Conservation (phyloP, 2,113 vertebrate species). For the Alligator sinensis region DNA sequence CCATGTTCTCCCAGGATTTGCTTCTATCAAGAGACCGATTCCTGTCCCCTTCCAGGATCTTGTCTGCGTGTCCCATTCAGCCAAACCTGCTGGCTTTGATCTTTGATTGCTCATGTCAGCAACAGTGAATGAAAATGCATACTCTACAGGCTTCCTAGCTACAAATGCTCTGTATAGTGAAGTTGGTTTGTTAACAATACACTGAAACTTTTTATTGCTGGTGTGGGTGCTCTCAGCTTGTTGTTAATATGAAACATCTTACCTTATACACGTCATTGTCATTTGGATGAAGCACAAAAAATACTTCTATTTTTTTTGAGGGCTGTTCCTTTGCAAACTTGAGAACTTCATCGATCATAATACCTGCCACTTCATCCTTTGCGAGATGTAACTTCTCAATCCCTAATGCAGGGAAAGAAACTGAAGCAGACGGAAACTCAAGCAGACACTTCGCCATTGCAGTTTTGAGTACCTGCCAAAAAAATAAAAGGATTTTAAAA, state of each 20-base stretch:
- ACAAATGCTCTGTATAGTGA: fast-evolving
- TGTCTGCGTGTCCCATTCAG: background rate
- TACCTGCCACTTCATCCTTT: slow-evolving; percentile 37
- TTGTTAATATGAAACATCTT: slow-evolving; percentile 41
- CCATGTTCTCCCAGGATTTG: background rate
- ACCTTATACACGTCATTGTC: slow-evolving; percentile 70
- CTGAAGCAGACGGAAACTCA: slow-evolving; percentile 47
- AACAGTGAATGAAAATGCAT: background rate
- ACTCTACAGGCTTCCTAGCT: background rate
- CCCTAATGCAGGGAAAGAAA: slow-evolving; percentile 86
- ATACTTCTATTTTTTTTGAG: slow-evolving; percentile 49
- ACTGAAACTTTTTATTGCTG: background rate
- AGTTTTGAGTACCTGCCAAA: slow-evolving; percentile 68
- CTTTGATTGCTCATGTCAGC: background rate
- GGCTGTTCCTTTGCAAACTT: slow-evolving; percentile 26
- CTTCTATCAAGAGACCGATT: background rate
- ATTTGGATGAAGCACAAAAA: slow-evolving; percentile 79
- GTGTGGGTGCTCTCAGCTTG: background rate
- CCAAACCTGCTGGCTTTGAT: background rate
- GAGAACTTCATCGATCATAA: slow-evolving; percentile 76
- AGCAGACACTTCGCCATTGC: slow-evolving; percentile 63
- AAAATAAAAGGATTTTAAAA: slow-evolving; percentile 26
- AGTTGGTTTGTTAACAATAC: background rate
- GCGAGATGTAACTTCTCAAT: slow-evolving; percentile 41
- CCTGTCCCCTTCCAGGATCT: background rate